Percentiles rank a stretch among this genome's conserved stretches.
Conservation (phyloP, 2,113 vertebrate genomes). For the Ptilorrhoa leucosticta region DNA sequence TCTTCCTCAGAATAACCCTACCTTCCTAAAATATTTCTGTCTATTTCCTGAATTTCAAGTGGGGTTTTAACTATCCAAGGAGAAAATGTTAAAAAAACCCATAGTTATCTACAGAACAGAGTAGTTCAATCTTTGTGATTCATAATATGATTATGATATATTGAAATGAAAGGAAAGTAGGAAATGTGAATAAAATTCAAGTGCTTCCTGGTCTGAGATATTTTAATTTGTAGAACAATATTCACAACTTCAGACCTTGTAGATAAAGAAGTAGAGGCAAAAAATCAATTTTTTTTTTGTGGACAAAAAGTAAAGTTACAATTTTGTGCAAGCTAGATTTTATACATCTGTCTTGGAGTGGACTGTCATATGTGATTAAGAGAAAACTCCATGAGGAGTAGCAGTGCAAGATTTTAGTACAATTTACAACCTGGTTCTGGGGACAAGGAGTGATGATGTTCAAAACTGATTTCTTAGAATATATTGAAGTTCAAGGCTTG, state of each 20-base stretch:
- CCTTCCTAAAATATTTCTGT: not conserved
- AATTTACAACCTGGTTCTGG: not conserved
- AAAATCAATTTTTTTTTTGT: not conserved
- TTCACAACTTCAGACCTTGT: not conserved
- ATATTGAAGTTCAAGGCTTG: not conserved
- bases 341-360: not conserved
- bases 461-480: not conserved
- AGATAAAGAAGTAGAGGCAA: not conserved
- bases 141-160: not conserved
- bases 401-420: not conserved
- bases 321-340: not conserved
- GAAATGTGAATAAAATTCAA: not conserved
- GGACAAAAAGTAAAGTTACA: not conserved
- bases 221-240: not conserved
- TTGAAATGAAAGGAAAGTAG: not conserved
- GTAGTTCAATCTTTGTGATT: not conserved
- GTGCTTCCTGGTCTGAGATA: not conserved
- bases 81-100: not conserved
- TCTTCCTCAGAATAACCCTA: not conserved
- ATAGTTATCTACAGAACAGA: not conserved
- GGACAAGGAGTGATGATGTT: not conserved
- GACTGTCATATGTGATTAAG: not conserved
- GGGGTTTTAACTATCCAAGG: not conserved
- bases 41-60: not conserved
- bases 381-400: not conserved